phyloP scores from a whole-genome alignment of 2,888 invertebrate genomes.

The Clistopyga incitator region DNA sequence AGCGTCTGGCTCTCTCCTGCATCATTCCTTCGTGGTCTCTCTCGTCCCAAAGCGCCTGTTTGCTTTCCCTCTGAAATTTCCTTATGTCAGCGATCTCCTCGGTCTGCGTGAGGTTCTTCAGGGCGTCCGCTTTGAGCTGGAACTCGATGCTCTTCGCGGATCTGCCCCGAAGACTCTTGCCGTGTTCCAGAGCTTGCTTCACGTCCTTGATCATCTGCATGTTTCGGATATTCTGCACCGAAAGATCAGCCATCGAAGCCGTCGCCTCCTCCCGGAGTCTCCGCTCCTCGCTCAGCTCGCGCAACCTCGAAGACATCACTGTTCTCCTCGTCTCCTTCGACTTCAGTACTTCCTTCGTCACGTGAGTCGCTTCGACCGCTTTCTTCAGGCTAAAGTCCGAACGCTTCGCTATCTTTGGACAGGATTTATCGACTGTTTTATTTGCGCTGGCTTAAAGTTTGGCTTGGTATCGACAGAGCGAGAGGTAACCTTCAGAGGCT shows the following conservation, averaged over 20 bases:
- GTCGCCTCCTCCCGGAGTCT: conserved; percentile 32
- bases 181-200: conserved; percentile 76
- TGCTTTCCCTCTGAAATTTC: conserved; percentile 79
- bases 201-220: conserved; percentile 76
- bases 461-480: not conserved
- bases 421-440: conserved; percentile 45
- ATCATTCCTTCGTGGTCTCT: conserved; percentile 83
- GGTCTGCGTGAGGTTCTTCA: conserved; percentile 86
- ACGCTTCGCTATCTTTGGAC: conserved; percentile 85
- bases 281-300: conserved; percentile 32
- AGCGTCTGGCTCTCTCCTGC: conserved; percentile 80
- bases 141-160: conserved; percentile 90
- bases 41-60: conserved; percentile 78
- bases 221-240: conserved; percentile 76
- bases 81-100: conserved; percentile 83
- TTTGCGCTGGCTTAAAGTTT: not conserved
- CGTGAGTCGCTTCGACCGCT: conserved; percentile 87
- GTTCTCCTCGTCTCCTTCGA: conserved; percentile 67
- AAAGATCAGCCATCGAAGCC: conserved; percentile 74
- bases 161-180: conserved; percentile 88
- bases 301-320: conserved; percentile 65
- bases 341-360: conserved; percentile 87
- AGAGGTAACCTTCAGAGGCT: not conserved
- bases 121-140: conserved; percentile 81
- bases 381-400: conserved; percentile 88